Conservation (phyloP, 2,113 vertebrate genomes). For the Thunnus maccoyii region DNA sequence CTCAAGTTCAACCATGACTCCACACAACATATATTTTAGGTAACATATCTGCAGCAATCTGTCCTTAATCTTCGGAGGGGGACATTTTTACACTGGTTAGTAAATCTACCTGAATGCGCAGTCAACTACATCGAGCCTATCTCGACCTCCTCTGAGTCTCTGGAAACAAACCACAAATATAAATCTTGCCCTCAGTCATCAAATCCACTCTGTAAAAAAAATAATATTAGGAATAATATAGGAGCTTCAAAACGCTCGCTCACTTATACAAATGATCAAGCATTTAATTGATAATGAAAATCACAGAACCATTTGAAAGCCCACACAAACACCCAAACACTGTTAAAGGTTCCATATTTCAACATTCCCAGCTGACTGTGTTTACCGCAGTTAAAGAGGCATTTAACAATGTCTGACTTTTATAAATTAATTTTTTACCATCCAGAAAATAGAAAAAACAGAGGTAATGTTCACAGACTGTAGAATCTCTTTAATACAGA, state of each 20-base stretch:
- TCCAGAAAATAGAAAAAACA: background rate
- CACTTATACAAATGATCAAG: background rate
- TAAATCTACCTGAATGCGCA: no score
- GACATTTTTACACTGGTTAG: no score
- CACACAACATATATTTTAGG: no score
- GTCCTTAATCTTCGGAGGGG: no score
- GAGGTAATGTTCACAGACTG: conserved; percentile 8
- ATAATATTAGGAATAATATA: background rate
- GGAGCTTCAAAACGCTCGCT: background rate
- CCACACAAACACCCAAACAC: background rate
- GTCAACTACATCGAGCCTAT: no score
- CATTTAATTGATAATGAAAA: conserved; percentile 8
- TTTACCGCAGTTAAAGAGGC: background rate
- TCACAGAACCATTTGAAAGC: background rate
- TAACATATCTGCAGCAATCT: no score
- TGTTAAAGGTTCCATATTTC: conserved; percentile 11
- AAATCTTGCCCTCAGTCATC: background rate
- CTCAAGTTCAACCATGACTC: no score
- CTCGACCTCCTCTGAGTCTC: no score
- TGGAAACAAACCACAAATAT: background rate
- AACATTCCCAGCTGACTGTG: background rate
- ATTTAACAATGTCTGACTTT: conserved; percentile 23
- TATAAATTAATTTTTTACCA: conserved; percentile 24
- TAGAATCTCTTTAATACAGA: conserved; percentile 34
- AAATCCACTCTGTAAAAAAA: background rate